Base-by-base conservation (phyloP, 2,888 invertebrate species). In the Caenorhabditis sinica region DNA sequence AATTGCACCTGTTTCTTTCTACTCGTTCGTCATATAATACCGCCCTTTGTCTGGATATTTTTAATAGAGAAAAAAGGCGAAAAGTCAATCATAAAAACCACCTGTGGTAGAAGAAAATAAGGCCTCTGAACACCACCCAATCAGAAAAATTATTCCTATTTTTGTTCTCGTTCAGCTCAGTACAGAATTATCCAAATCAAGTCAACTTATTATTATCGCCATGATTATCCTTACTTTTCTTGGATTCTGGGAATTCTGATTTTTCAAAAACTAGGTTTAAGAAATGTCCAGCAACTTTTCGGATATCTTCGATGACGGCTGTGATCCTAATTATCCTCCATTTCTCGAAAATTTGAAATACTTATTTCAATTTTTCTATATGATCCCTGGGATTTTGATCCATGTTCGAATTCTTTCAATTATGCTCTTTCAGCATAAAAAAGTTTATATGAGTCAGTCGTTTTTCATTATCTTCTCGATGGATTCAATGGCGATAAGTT, bases 381-480 rank as follows among this genome's bases (percentile, higher is more conserved):
- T 83, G 1, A 5, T 74, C 8, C 77, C 77, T 23, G 72, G 68
- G 33, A 58, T 68, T 20, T 0, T 77, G 11, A 40, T 83, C 13
- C 66, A 83, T 25, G 0, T 68, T 17, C 36, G 66, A 6, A 73
- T 83, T 15, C 36, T 83, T 0, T 25, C 23, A 4, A 61, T 79
- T 43, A 45, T 83, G 33, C 6, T 66, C 6, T 61, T 73, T 25
- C 36, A 25, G 9, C 66, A 73, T 56, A 40, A 68, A 23, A 65
- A 65, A 53, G n/a, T 77, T 20, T 83, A 83, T 33, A 73, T 66
- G 68, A 43, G n/a, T 63, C 77, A 83, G 30, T 73, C 77, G 17
- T 83, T 83, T 79, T 79, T 73, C 45, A 49, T 77, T 8, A 58
- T 79, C 15, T 83, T 66, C 20, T 53, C 77, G 2, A 56, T 83